A percentile compares a stretch with the other conserved stretches of the same genome.
Conservation (phyloP, 2,888 invertebrate genomes). For the Catocala fraxini region DNA sequence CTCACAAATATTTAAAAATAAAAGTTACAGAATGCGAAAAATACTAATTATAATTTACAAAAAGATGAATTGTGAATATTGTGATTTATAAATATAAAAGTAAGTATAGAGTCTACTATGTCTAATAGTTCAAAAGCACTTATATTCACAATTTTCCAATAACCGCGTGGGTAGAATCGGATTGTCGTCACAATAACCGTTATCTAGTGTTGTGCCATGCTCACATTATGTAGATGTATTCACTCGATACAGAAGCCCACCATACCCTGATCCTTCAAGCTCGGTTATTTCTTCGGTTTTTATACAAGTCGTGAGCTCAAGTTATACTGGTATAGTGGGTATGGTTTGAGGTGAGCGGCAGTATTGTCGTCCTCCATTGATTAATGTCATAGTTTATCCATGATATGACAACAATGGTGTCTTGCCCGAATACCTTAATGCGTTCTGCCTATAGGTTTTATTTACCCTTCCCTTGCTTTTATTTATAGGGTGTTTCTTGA, state of each 20-base stretch:
- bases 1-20: no score
- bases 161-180: constrained; percentile 62
- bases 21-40: no score
- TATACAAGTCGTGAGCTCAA: constrained; percentile 49
- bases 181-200: constrained; percentile 75
- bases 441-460: constrained; percentile 78
- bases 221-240: constrained; percentile 73
- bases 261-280: constrained; percentile 49
- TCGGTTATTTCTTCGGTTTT: constrained; percentile 10
- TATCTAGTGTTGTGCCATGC: constrained; percentile 66
- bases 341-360: constrained; percentile 76
- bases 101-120: no score
- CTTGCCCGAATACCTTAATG: constrained; percentile 82
- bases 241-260: constrained; percentile 64
- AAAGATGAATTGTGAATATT: no score
- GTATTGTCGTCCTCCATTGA: constrained; percentile 82
- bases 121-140: constrained; percentile 15
- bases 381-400: constrained; percentile 85
- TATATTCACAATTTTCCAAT: constrained; percentile 46
- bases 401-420: constrained; percentile 85
- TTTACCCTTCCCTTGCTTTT: constrained; percentile 68
- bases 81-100: no score
- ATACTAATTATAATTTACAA: no score
- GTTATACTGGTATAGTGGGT: constrained; percentile 58
- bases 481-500: constrained; percentile 70